phyloP scores from a whole-genome alignment of 2,113 vertebrate genomes.

The Galbula dea region DNA sequence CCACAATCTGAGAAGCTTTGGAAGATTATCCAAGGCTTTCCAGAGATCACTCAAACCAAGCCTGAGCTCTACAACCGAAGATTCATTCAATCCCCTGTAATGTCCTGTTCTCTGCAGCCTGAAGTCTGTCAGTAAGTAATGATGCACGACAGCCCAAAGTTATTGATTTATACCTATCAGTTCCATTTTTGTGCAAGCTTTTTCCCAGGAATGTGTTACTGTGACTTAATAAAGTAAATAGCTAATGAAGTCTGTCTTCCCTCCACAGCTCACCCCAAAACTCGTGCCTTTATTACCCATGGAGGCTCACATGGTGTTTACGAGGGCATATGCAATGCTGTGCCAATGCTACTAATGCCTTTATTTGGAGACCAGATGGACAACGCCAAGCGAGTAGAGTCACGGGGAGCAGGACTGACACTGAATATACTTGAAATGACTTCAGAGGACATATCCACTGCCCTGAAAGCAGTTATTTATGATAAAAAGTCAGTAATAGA shows the following conservation, averaged over 20 bases:
- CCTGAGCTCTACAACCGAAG: background rate
- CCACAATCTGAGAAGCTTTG: background rate
- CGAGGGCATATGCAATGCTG: conserved; percentile 88
- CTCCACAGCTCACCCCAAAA: conserved; percentile 82
- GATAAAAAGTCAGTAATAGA: conserved; percentile 78
- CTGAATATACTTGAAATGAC: conserved; percentile 81
- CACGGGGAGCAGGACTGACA: conserved; percentile 78
- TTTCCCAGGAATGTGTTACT: background rate
- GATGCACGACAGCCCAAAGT: background rate
- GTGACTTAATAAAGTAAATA: background rate
- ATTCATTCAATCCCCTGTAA: background rate
- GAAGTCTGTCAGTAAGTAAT: background rate
- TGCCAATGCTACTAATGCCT: conserved; percentile 91
- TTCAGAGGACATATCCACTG: conserved; percentile 72
- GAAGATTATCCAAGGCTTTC: background rate
- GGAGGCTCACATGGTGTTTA: conserved; percentile 88
- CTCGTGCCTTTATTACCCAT: conserved; percentile 90
- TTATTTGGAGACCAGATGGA: conserved; percentile 86
- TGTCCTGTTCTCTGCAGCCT: background rate
- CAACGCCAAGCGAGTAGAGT: conserved; percentile 80
- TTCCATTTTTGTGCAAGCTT: background rate
- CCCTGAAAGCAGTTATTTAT: conserved; percentile 82
- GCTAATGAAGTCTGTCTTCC: background rate
- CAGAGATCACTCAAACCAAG: background rate
- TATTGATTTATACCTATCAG: background rate